These are phyloP conservation scores for Sycophila texana DNA, from an alignment of 2,888 invertebrate genomes.

Conservation along the genomic window DNA sequence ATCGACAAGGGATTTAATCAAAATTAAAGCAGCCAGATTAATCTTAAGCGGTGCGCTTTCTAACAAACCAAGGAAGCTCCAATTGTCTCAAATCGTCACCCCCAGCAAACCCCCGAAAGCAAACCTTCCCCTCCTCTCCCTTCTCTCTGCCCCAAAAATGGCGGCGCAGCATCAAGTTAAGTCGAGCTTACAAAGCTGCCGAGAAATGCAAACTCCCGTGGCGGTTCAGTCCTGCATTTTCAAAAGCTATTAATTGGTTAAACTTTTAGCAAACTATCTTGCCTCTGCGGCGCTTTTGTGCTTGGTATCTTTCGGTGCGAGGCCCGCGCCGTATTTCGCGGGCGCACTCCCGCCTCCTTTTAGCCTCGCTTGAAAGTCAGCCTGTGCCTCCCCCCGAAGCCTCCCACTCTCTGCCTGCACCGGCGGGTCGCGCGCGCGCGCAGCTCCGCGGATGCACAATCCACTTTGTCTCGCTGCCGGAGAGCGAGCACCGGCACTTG, in stretches of 20 bases:
- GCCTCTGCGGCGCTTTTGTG: background rate
- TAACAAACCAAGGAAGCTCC: no score
- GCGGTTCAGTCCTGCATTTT: background rate
- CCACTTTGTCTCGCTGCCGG: background rate
- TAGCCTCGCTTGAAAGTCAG: background rate
- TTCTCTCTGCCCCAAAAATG: background rate
- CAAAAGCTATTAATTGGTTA: slow-evolving; percentile 39
- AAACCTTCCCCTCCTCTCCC: background rate
- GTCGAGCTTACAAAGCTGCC: background rate
- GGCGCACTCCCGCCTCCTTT: no score
- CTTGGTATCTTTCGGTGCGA: background rate
- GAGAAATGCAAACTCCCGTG: background rate
- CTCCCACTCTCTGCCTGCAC: background rate
- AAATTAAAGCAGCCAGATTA: no score
- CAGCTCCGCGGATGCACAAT: background rate
- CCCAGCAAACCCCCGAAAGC: background rate
- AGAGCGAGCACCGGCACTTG: background rate
- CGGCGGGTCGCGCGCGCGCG: background rate
- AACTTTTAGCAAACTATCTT: slow-evolving; percentile 15
- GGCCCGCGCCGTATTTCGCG: no score
- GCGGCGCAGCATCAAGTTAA: background rate
- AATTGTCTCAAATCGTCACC: no score
- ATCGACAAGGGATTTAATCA: no score
- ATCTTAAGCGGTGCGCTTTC: no score
- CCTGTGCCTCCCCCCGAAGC: background rate